These are phyloP conservation scores for Apogon hyalosoma DNA, from an alignment of 2,797 vertebrate species.

Conservation along the genomic window DNA sequence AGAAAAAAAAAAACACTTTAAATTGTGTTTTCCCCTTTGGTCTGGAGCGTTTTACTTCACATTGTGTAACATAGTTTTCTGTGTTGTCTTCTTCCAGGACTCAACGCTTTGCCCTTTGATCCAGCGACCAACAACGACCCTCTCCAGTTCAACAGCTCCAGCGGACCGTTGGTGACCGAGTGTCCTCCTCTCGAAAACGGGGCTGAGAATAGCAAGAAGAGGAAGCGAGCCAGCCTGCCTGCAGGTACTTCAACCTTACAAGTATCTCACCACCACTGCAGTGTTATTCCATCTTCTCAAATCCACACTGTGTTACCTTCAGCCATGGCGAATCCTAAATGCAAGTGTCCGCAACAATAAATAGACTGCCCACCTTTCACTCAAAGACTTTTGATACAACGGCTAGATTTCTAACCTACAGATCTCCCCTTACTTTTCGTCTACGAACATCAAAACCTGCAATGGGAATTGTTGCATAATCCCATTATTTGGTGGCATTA, in stretches of 20 bases:
- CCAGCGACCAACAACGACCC: slow-evolving; percentile 87
- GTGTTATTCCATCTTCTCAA: slow-evolving; percentile 36
- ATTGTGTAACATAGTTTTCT: slow-evolving; percentile 14
- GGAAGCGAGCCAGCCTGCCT: slow-evolving; percentile 87
- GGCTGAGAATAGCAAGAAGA: slow-evolving; percentile 88
- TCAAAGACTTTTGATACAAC: slow-evolving; percentile 35
- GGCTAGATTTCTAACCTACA: slow-evolving; percentile 28
- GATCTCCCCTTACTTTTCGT: slow-evolving; percentile 12
- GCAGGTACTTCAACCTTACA: slow-evolving; percentile 82
- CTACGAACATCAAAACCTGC: slow-evolving; percentile 31
- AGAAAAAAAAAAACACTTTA: no score
- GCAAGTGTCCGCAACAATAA: slow-evolving; percentile 18
- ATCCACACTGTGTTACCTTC: slow-evolving; percentile 32
- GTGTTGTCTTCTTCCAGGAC: slow-evolving; percentile 82
- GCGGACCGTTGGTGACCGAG: slow-evolving; percentile 80
- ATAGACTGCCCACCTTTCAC: slow-evolving; percentile 14
- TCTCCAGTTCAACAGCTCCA: slow-evolving; percentile 85
- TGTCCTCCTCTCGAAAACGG: slow-evolving; percentile 87
- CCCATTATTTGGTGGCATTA: slow-evolving; percentile 46
- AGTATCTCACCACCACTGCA: slow-evolving; percentile 10
- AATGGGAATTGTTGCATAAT: slow-evolving; percentile 63
- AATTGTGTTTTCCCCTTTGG: slow-evolving; percentile 5
- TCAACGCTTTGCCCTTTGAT: slow-evolving; percentile 91
- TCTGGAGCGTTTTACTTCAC: not conserved
- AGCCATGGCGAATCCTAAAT: slow-evolving; percentile 40